Percentiles rank a stretch among this genome's conserved stretches.
These are phyloP conservation scores for Thalassoma bifasciatum DNA, from an alignment of 2,113 vertebrate species.

Conservation along the genomic window DNA sequence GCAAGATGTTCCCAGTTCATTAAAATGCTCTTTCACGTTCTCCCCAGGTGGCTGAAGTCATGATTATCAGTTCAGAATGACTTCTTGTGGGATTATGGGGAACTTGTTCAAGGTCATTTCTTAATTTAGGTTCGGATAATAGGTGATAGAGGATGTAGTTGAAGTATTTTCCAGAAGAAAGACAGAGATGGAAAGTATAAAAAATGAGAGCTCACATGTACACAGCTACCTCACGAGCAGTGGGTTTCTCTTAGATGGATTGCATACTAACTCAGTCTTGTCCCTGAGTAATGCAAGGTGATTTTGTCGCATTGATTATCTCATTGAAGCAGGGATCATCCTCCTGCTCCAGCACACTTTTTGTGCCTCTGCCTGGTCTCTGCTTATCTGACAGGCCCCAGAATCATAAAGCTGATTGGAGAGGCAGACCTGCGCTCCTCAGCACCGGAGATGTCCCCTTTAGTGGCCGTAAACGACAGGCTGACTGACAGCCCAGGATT, in stretches of 20 bases:
- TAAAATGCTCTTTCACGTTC: background rate
- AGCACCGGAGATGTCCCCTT: constrained; percentile 59
- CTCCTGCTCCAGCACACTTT: constrained; percentile 27
- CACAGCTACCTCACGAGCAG: constrained; percentile 1
- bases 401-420: constrained; percentile 72
- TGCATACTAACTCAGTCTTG: constrained; percentile 18
- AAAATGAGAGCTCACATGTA: background rate
- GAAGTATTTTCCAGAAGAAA: background rate
- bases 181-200: background rate
- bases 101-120: background rate
- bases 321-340: constrained; percentile 51
- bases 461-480: constrained; percentile 67
- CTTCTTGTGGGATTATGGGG: background rate
- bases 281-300: constrained; percentile 23
- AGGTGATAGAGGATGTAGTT: too few relatives aligned
- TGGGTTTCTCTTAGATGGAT: constrained; percentile 37
- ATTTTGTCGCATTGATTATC: constrained; percentile 28
- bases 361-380: constrained; percentile 25
- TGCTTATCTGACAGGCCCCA: constrained; percentile 64
- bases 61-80: background rate
- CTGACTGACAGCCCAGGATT: constrained; percentile 66
- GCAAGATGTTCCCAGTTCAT: background rate
- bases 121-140: too few relatives aligned
- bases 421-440: constrained; percentile 65
- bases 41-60: background rate